Percentiles rank a stretch among this genome's conserved stretches.
Conservation (phyloP, 2,113 vertebrate species). For the Balaeniceps rex region DNA sequence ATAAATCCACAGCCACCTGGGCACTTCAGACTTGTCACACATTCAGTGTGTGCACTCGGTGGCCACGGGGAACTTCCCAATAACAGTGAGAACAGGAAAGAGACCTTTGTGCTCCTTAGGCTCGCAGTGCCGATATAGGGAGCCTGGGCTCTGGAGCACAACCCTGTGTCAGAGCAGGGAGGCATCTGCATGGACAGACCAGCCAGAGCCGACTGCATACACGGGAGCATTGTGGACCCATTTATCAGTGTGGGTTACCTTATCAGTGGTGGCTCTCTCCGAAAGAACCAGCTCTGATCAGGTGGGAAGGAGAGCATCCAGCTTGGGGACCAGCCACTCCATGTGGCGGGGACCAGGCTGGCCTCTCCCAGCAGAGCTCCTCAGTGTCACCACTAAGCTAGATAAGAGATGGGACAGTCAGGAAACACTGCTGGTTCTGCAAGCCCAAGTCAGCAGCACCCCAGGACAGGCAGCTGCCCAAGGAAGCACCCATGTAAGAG, state of each 20-base stretch:
- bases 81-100: neutral
- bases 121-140: neutral
- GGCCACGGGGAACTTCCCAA: neutral
- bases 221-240: accelerated
- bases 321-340: neutral
- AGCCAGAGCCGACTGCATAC: accelerated
- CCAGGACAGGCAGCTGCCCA: neutral
- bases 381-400: neutral
- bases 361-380: neutral
- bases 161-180: neutral
- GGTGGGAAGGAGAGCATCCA: neutral
- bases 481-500: accelerated
- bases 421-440: neutral
- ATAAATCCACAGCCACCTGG: conserved; percentile 37
- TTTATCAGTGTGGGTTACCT: neutral
- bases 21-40: neutral
- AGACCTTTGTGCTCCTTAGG: neutral
- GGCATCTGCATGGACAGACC: neutral
- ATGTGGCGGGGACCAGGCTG: neutral
- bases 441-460: neutral
- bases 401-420: neutral
- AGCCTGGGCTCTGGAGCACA: neutral
- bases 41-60: neutral
- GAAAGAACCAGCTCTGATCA: accelerated
- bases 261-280: neutral